A percentile compares a stretch with the other conserved stretches of the same genome.
phyloP scores from a whole-genome alignment of 2,888 invertebrate species.

The Heteropelma amictum region DNA sequence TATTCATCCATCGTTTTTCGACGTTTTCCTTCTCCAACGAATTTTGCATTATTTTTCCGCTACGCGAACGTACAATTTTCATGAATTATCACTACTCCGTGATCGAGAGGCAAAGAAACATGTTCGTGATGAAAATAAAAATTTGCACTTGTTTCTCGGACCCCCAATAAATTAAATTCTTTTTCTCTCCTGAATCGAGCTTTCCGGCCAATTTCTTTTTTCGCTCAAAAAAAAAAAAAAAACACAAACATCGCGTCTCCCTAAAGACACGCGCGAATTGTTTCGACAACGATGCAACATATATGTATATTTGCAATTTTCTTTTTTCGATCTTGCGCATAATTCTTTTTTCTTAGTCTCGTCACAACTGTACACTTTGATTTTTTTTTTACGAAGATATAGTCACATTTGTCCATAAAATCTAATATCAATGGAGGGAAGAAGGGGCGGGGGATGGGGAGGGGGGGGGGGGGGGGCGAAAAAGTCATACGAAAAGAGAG shows the following conservation, averaged over 20 bases:
- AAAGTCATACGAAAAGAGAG: slow-evolving; percentile 2
- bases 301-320: slow-evolving; percentile 1
- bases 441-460: background rate
- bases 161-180: too few species aligned
- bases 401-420: slow-evolving; percentile 1
- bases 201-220: too few species aligned
- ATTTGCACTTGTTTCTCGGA: too few species aligned
- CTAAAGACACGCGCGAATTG: slow-evolving; percentile 29
- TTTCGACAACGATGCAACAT: slow-evolving; percentile 19
- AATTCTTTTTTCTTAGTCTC: slow-evolving; percentile 24
- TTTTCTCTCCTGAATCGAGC: too few species aligned
- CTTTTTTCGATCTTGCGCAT: slow-evolving; percentile 33
- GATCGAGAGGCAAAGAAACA: too few species aligned
- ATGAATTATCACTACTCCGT: background rate
- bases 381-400: slow-evolving; percentile 54
- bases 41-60: background rate
- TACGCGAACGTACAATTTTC: background rate
- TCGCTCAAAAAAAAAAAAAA: too few species aligned
- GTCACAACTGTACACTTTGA: slow-evolving; percentile 52
- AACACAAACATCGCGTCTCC: background rate
- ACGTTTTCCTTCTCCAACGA: background rate
- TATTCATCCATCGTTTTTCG: background rate
- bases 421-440: background rate
- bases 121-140: too few species aligned
- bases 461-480: background rate